Percentiles rank a stretch among this genome's conserved stretches.
These are phyloP conservation scores for Callosobruchus maculatus DNA, from an alignment of 2,888 invertebrate genomes.

Conservation along the genomic window DNA sequence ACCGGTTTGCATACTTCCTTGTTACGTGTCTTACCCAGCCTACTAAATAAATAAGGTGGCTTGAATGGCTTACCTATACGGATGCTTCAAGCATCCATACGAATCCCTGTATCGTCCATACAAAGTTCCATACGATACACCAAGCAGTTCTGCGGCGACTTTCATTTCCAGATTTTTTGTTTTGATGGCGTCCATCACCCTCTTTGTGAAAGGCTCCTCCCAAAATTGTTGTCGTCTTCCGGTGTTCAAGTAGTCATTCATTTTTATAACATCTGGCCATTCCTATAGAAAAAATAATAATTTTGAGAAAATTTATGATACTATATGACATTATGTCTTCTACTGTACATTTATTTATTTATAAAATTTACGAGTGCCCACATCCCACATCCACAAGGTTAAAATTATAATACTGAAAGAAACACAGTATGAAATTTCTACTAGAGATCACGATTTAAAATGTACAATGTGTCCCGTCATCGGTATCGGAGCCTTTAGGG, in stretches of 20 bases:
- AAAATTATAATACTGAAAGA: too few species aligned
- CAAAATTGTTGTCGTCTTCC: conserved; percentile 87
- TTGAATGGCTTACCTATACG: conserved; percentile 63
- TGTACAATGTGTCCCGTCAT: too few species aligned
- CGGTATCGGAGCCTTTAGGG: too few species aligned
- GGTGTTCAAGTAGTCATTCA: conserved; percentile 82
- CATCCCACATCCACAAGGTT: too few species aligned
- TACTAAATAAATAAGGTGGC: not conserved
- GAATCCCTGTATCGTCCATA: conserved; percentile 88
- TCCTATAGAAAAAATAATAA: conserved; percentile 21
- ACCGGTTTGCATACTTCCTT: too few species aligned
- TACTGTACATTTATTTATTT: too few species aligned
- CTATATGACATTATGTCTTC: too few species aligned
- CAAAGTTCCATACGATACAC: conserved; percentile 86
- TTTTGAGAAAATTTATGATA: too few species aligned
- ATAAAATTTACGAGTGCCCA: too few species aligned
- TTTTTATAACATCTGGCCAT: conserved; percentile 72
- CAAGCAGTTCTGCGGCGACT: conserved; percentile 83
- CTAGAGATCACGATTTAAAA: too few species aligned
- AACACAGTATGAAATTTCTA: too few species aligned
- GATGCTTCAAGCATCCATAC: conserved; percentile 83
- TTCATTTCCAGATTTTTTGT: conserved; percentile 92
- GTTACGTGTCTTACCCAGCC: too few species aligned
- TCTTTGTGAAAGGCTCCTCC: conserved; percentile 86
- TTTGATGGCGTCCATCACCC: conserved; percentile 86